Percentiles rank a stretch among this genome's conserved stretches.
phyloP scores from a whole-genome alignment of 2,113 vertebrate genomes.

The Dasyurus viverrinus region DNA sequence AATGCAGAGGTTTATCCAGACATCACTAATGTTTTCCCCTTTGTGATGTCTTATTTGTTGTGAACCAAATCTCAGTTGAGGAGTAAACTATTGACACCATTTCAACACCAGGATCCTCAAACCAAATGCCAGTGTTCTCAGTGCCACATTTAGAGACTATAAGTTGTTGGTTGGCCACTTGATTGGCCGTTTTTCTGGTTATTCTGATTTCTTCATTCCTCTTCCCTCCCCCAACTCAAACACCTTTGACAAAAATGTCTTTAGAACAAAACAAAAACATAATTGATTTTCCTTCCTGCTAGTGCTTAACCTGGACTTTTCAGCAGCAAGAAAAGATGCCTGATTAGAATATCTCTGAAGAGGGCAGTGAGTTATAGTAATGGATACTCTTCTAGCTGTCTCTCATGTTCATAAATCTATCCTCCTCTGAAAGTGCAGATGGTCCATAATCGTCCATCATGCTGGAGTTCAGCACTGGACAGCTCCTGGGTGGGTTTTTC shows the following conservation, averaged over 20 bases:
- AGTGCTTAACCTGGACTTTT: slow-evolving; percentile 67
- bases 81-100: background rate
- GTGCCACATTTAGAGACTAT: fast-evolving
- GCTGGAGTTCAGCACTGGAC: slow-evolving; percentile 79
- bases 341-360: slow-evolving; percentile 82
- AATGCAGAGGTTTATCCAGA: background rate
- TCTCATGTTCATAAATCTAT: slow-evolving; percentile 88
- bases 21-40: background rate
- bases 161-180: background rate
- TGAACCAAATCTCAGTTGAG: background rate
- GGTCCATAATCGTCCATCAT: slow-evolving; percentile 92
- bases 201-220: background rate
- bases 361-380: slow-evolving; percentile 87
- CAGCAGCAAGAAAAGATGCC: slow-evolving; percentile 30
- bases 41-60: background rate
- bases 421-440: slow-evolving; percentile 88
- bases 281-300: slow-evolving; percentile 72
- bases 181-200: background rate
- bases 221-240: background rate
- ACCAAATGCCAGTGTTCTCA: background rate
- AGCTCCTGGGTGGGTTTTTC: slow-evolving; percentile 82
- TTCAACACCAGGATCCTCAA: background rate
- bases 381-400: slow-evolving; percentile 89
- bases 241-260: background rate
- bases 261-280: slow-evolving; percentile 35